Conservation (phyloP, 2,113 vertebrate species). For the Oenanthe melanoleuca region DNA sequence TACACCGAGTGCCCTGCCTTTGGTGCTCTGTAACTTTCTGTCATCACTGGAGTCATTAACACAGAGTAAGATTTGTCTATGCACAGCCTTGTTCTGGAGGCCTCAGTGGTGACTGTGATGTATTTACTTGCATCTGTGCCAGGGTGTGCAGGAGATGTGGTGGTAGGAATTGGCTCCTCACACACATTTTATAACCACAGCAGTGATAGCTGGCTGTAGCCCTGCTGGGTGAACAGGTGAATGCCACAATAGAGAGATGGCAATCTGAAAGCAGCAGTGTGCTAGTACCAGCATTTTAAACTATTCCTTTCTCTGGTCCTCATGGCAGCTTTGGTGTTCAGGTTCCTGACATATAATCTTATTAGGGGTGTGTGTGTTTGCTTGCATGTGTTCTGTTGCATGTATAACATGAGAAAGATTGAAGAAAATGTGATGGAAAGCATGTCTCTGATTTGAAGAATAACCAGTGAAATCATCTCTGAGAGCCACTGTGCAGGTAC, state of each 20-base stretch:
- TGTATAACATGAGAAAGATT: neutral
- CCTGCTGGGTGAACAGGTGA: neutral
- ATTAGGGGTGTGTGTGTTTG: neutral
- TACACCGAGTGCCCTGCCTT: constrained; percentile 6
- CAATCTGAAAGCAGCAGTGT: neutral
- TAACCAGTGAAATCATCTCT: neutral
- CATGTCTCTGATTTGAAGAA: neutral
- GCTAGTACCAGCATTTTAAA: neutral
- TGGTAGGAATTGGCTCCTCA: neutral
- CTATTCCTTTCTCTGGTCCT: neutral
- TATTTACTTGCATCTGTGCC: neutral
- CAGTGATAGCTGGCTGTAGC: neutral
- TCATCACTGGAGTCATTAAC: constrained; percentile 45
- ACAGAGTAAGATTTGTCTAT: constrained; percentile 46
- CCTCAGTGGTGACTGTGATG: neutral
- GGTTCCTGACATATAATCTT: neutral
- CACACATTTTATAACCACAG: neutral
- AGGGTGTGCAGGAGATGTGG: neutral
- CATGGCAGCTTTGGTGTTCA: neutral
- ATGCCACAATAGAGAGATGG: neutral
- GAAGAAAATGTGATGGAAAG: neutral
- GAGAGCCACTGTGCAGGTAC: neutral
- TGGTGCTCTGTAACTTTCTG: constrained; percentile 31
- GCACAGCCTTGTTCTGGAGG: neutral
- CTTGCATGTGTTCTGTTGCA: neutral